phyloP scores from a whole-genome alignment of 2,888 invertebrate species.

The Herminia tarsipennalis region DNA sequence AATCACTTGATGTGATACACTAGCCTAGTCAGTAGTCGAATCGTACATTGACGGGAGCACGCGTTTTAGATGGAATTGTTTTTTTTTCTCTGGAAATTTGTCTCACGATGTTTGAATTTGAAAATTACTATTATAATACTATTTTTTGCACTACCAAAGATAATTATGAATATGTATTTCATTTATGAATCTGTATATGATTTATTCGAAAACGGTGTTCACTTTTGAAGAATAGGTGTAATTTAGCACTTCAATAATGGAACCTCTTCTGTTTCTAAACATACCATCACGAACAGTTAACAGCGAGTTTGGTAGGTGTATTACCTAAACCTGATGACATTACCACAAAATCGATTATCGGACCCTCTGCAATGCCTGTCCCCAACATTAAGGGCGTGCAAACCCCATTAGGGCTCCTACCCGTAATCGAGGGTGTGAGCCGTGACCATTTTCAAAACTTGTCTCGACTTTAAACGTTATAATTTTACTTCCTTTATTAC shows the following conservation, averaged over 20 bases:
- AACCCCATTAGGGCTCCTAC: constrained; percentile 49
- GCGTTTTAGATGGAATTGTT: constrained; percentile 26
- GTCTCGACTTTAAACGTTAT: constrained; percentile 14
- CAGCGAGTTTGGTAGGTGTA: neutral
- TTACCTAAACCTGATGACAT: constrained; percentile 15
- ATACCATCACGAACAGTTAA: constrained; percentile 16
- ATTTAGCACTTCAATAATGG: no score
- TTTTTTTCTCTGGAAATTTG: constrained; percentile 19
- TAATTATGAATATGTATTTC: no score
- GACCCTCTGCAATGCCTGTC: constrained; percentile 44
- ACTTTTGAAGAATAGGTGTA: no score
- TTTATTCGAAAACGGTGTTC: no score
- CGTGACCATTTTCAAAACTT: constrained; percentile 25
- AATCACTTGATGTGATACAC: constrained; percentile 58
- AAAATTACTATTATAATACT: neutral
- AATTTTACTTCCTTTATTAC: constrained; percentile 23
- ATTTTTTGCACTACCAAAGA: no score
- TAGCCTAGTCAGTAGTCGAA: constrained; percentile 52
- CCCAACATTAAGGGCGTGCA: constrained; percentile 46
- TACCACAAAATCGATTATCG: constrained; percentile 47
- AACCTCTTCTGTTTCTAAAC: no score
- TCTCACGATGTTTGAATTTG: constrained; percentile 11
- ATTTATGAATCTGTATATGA: no score
- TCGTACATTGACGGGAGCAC: constrained; percentile 24
- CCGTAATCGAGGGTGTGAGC: constrained; percentile 43